phyloP scores from a whole-genome alignment of 2,888 invertebrate species.

The Drosophila mayaguana region DNA sequence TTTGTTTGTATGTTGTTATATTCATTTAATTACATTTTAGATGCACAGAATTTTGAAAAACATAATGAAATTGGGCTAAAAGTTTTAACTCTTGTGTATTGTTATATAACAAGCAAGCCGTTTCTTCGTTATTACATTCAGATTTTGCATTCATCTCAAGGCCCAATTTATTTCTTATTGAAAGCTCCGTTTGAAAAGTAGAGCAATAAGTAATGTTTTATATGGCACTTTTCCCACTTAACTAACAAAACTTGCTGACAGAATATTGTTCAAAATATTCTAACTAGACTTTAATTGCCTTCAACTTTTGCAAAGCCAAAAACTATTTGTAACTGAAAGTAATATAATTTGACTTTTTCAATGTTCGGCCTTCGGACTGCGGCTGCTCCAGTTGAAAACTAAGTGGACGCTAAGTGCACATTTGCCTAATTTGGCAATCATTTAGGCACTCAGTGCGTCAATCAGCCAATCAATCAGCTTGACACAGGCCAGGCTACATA shows the following conservation, averaged over 20 bases:
- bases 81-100: not conserved
- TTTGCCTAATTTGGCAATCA: conserved; percentile 61
- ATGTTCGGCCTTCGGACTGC: not conserved
- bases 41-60: not conserved
- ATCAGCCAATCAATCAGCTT: conserved; percentile 53
- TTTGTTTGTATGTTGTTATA: conserved; percentile 6
- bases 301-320: not conserved
- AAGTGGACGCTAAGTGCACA: conserved; percentile 59
- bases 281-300: not conserved
- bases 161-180: not conserved
- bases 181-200: not conserved
- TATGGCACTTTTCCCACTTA: not conserved
- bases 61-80: conserved; percentile 8
- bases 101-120: not conserved
- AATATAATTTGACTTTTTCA: conserved; percentile 2
- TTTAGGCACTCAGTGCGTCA: conserved; percentile 35
- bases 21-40: conserved; percentile 25
- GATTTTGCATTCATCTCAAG: conserved; percentile 6
- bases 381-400: conserved; percentile 12
- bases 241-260: not conserved
- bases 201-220: not conserved
- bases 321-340: conserved; percentile 11
- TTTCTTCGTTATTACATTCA: not conserved
- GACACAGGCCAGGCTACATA: conserved; percentile 42
- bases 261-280: not conserved